Percentiles rank a stretch among this genome's conserved stretches.
Conservation (phyloP, 2,888 invertebrate species). For the Thyatira batis region DNA sequence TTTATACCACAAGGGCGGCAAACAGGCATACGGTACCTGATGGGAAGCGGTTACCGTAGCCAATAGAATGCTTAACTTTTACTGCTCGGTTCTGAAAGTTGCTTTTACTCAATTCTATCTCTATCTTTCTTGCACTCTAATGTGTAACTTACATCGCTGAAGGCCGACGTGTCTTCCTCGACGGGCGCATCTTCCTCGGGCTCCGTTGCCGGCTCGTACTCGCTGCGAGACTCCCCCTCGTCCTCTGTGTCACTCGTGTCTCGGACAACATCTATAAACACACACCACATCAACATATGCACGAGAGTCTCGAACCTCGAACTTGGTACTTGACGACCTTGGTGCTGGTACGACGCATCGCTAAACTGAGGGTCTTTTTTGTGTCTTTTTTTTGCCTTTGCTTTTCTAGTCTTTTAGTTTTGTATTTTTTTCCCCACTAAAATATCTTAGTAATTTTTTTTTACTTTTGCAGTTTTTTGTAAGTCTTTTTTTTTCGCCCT, state of each 20-base stretch:
- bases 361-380: neutral
- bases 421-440: slow-evolving; percentile 20
- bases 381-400: slow-evolving; percentile 3
- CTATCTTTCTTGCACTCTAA: too few relatives aligned
- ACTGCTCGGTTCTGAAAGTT: too few relatives aligned
- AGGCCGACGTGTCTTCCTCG: slow-evolving; percentile 72
- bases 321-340: neutral
- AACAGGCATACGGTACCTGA: too few relatives aligned
- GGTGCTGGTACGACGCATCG: neutral
- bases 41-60: too few relatives aligned
- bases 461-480: too few relatives aligned
- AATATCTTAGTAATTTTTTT: neutral
- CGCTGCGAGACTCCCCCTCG: slow-evolving; percentile 43
- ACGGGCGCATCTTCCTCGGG: slow-evolving; percentile 66
- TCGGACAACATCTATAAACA: slow-evolving; percentile 77
- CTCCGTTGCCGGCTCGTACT: slow-evolving; percentile 80
- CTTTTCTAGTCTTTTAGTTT: slow-evolving; percentile 5
- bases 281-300: slow-evolving; percentile 14
- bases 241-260: slow-evolving; percentile 80
- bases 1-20: too few relatives aligned
- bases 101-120: too few relatives aligned
- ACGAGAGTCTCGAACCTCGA: slow-evolving; percentile 6
- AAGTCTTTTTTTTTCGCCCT: too few relatives aligned
- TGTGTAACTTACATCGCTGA: slow-evolving; percentile 74
- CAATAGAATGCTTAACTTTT: too few relatives aligned